phyloP scores from a whole-genome alignment of 1,140 invertebrate species.

The fruit fly (Drosophila melanogaster) region DNA sequence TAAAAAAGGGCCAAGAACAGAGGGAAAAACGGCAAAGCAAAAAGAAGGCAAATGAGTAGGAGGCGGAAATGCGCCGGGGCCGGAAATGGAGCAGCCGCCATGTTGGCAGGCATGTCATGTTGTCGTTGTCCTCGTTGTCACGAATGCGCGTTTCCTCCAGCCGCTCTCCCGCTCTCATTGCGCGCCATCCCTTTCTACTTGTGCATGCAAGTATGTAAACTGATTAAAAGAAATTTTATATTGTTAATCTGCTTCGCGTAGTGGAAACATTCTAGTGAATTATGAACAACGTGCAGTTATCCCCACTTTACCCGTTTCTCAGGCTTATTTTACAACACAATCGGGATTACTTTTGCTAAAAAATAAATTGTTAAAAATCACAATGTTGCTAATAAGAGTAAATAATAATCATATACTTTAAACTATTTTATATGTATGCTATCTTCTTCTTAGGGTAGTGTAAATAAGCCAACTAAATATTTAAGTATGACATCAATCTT shows the following conservation, averaged over 20 bases:
- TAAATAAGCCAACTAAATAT: neutral
- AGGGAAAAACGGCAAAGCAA: constrained; percentile 7
- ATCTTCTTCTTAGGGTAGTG: neutral
- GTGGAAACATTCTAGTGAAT: constrained; percentile 59
- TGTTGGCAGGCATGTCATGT: constrained; percentile 66
- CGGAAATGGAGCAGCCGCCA: constrained; percentile 78
- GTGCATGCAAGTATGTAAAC: constrained; percentile 78
- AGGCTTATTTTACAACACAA: neutral
- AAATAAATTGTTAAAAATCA: too few species aligned
- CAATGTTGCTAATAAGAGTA: neutral
- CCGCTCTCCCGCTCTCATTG: constrained; percentile 23
- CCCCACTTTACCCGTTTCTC: neutral
- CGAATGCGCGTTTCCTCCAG: constrained; percentile 8
- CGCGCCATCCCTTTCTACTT: constrained; percentile 58
- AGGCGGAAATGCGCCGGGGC: constrained; percentile 20
- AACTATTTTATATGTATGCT: too few species aligned
- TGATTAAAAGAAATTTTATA: constrained; percentile 82
- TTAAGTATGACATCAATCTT: neutral
- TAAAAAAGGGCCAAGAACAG: constrained; percentile 45
- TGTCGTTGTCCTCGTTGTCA: constrained; percentile 32
- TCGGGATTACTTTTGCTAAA: neutral
- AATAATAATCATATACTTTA: too few species aligned
- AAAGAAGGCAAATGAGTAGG: constrained; percentile 26
- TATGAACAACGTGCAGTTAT: constrained; percentile 27
- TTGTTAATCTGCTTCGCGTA: constrained; percentile 79